Evolutionary conservation across 2,113 vertebrate species (phyloP).

Genomic region (Herpetotheres cachinnans): DNA sequence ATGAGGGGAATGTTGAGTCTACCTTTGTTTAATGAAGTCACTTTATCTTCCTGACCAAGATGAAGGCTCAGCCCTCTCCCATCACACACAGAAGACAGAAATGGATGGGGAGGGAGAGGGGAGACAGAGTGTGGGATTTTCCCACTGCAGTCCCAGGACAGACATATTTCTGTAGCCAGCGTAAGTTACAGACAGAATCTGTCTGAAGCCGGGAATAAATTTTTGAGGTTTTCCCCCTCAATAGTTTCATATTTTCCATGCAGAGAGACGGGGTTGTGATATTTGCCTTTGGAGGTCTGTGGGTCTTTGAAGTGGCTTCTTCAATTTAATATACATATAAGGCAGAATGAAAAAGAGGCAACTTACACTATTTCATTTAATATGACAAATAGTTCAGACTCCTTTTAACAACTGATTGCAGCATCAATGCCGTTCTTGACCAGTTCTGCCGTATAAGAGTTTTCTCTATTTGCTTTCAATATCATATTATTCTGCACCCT

Average conservation of each 20-base stretch:
- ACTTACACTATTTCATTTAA: not conserved
- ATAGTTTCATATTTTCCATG: constrained; percentile 13
- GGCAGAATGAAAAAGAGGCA: not conserved
- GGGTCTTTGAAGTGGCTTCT: not conserved
- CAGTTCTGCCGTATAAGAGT: not conserved
- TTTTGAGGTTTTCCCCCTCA: not conserved
- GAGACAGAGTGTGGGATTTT: not conserved
- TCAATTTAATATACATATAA: not conserved
- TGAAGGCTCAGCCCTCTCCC: not conserved
- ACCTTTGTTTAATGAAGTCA: not conserved
- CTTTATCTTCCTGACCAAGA: not conserved
- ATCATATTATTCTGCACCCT: not conserved
- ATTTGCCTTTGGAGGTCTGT: not conserved
- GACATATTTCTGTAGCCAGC: not conserved
- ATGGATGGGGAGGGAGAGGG: not conserved
- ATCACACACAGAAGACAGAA: not conserved
- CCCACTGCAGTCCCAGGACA: not conserved
- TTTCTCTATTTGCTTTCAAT: not conserved
- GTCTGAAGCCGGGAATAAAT: not conserved
- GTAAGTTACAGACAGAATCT: not conserved
- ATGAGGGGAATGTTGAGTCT: not conserved
- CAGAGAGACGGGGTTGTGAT: not conserved
- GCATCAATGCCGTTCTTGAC: not conserved
- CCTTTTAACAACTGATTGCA: not conserved
- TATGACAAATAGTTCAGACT: not conserved